These are phyloP conservation scores for Characodon lateralis DNA, from an alignment of 2,797 vertebrate genomes.

Conservation along the genomic window DNA sequence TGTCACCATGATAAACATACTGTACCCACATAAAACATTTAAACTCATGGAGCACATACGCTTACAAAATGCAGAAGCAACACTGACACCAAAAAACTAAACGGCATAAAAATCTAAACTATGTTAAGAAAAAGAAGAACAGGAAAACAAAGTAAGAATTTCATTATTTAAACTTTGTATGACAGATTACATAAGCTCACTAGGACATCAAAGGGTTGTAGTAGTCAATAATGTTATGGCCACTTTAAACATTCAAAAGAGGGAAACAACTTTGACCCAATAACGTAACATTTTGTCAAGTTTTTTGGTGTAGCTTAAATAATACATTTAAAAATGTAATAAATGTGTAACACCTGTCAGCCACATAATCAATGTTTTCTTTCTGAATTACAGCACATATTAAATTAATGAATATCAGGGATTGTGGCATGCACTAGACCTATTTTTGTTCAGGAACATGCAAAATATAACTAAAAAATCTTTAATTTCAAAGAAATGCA, in stretches of 20 bases:
- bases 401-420: not conserved
- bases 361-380: too few species aligned
- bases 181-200: constrained; percentile 47
- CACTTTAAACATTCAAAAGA: not conserved
- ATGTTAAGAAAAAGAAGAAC: constrained; percentile 5
- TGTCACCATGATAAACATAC: constrained; percentile 39
- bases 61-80: constrained; percentile 1
- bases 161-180: constrained; percentile 20
- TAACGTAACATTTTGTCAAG: not conserved
- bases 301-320: too few species aligned
- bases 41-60: constrained; percentile 2
- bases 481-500: not conserved
- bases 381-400: too few species aligned
- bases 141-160: not conserved
- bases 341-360: too few species aligned
- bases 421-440: not conserved
- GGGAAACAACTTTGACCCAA: not conserved
- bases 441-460: not conserved
- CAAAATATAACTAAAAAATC: not conserved
- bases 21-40: constrained; percentile 23
- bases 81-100: constrained; percentile 13
- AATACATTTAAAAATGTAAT: too few species aligned
- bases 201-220: not conserved
- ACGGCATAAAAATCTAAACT: constrained; percentile 20
- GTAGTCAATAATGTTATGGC: constrained; percentile 4